Conservation (phyloP, 1,140 invertebrate species). For the Drusus annulatus region DNA sequence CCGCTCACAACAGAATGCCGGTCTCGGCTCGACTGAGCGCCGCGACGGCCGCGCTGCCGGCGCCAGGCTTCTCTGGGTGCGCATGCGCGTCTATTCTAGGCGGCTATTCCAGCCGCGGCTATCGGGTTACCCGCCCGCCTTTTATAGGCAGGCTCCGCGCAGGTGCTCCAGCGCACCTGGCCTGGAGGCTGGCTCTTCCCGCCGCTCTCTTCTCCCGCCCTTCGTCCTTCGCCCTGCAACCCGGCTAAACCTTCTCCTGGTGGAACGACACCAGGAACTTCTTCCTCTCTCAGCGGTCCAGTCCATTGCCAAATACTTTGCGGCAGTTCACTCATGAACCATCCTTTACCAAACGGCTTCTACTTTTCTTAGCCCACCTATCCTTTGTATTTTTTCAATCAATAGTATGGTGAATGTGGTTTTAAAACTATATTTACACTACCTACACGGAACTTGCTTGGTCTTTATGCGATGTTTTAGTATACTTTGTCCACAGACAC, state of each 20-base stretch:
- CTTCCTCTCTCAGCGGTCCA: too few relatives aligned
- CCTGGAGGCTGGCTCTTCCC: background rate
- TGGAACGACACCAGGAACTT: too few relatives aligned
- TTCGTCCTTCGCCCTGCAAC: background rate
- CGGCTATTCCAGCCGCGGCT: conserved; percentile 25
- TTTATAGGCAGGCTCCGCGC: conserved; percentile 39
- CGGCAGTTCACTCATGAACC: too few relatives aligned
- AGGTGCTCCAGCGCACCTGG: conserved; percentile 35
- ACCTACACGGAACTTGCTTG: too few relatives aligned
- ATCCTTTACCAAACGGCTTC: too few relatives aligned
- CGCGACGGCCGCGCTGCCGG: conserved; percentile 34
- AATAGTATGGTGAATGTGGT: too few relatives aligned
- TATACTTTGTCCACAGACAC: too few relatives aligned
- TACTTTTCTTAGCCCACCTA: too few relatives aligned
- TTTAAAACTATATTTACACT: too few relatives aligned
- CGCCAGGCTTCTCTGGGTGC: conserved; percentile 32
- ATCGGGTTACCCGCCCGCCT: conserved; percentile 51
- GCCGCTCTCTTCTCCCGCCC: background rate
- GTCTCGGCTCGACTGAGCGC: conserved; percentile 56
- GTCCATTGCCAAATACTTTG: too few relatives aligned
- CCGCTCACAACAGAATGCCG: conserved; percentile 49
- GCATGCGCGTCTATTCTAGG: conserved; percentile 53
- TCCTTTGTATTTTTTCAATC: too few relatives aligned
- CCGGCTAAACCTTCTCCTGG: background rate
- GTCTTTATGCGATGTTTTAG: too few relatives aligned